Percentiles rank a stretch among this genome's conserved stretches.
Evolutionary conservation across 2,113 vertebrate genomes (phyloP).

Genomic region (Emydura subglobosa): DNA sequence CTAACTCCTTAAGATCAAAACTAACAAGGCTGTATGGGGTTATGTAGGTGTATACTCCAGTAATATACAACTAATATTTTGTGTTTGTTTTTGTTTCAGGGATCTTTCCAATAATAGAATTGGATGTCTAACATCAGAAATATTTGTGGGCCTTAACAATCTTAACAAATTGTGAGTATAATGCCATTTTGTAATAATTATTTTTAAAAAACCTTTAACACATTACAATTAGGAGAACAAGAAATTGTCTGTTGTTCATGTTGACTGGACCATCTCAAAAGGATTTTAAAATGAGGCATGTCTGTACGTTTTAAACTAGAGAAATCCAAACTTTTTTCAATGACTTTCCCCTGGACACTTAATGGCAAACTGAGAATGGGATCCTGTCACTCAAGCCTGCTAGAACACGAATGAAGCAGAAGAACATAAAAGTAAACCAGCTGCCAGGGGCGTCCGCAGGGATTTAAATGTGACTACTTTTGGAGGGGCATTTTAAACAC

Average conservation of each 20-base stretch:
- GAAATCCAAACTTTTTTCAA: background rate
- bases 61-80: background rate
- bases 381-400: background rate
- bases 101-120: constrained; percentile 94
- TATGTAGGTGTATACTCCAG: background rate
- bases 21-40: background rate
- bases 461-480: too few species aligned
- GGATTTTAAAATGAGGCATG: background rate
- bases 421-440: background rate
- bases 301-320: background rate
- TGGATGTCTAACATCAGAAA: constrained; percentile 89
- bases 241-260: background rate
- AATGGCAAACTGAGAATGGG: background rate
- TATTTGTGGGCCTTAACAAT: constrained; percentile 87
- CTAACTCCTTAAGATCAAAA: background rate
- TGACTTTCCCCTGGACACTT: background rate
- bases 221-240: background rate
- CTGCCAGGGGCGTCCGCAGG: background rate
- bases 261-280: background rate
- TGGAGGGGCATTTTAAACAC: too few species aligned
- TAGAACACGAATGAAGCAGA: background rate
- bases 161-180: constrained; percentile 92
- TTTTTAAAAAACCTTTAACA: background rate
- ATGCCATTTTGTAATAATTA: background rate
- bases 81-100: constrained; percentile 70